phyloP scores from a whole-genome alignment of 2,888 invertebrate species.

The Drosophila heteroneura region DNA sequence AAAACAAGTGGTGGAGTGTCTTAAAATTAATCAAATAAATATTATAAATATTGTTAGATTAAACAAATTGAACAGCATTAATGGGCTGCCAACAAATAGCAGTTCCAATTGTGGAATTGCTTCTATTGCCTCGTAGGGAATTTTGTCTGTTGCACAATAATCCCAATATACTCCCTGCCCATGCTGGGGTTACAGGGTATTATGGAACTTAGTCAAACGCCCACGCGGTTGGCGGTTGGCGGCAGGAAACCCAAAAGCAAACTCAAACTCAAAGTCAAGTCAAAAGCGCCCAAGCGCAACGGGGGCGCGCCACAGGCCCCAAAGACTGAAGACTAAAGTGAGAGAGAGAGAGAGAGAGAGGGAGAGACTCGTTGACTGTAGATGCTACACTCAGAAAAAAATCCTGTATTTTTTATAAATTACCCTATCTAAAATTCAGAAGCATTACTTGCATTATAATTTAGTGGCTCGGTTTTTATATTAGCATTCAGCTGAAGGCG shows the following conservation, averaged over 20 bases:
- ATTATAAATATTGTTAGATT: background rate
- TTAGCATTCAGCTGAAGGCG: too few relatives aligned
- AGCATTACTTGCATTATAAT: too few relatives aligned
- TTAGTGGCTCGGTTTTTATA: background rate
- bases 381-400: background rate
- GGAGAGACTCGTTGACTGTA: background rate
- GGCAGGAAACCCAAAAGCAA: slow-evolving; percentile 54
- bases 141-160: background rate
- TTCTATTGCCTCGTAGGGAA: background rate
- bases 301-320: slow-evolving; percentile 55
- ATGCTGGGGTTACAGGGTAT: background rate
- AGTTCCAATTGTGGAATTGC: background rate
- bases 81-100: background rate
- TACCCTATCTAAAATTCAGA: background rate
- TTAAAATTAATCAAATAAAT: background rate
- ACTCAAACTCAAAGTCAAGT: slow-evolving; percentile 72
- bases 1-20: background rate
- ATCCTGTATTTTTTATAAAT: background rate
- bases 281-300: slow-evolving; percentile 78
- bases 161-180: background rate
- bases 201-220: slow-evolving; percentile 37
- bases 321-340: slow-evolving; percentile 5
- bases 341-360: background rate
- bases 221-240: slow-evolving; percentile 47
- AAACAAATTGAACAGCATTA: background rate